Percentiles rank a stretch among this genome's conserved stretches.
phyloP scores from a whole-genome alignment of 1,140 invertebrate genomes.

The Drosophila athabasca region DNA sequence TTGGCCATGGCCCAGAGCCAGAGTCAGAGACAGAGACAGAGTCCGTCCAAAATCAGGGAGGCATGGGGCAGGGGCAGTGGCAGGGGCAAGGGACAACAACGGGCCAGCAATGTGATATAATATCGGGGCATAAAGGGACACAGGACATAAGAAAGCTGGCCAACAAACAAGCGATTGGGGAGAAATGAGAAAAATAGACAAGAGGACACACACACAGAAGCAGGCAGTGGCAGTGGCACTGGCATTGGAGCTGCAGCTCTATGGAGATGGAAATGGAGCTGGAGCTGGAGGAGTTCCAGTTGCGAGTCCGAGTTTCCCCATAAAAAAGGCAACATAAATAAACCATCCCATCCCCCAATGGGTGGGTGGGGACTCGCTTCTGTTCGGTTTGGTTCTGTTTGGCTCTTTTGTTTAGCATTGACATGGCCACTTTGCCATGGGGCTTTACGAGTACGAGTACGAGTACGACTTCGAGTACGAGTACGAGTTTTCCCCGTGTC shows the following conservation, averaged over 20 bases:
- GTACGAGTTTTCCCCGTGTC: constrained; percentile 31
- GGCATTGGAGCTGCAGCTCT: constrained; percentile 1
- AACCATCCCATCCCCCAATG: constrained; percentile 23
- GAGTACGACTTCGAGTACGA: too few relatives aligned
- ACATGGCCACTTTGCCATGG: constrained; percentile 80
- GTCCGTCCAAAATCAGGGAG: constrained; percentile 10
- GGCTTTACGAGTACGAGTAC: constrained; percentile 52
- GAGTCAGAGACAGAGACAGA: constrained; percentile 1
- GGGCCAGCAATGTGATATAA: constrained; percentile 74
- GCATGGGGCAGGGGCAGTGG: background rate
- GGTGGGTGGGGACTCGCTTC: constrained; percentile 12
- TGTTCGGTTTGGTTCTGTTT: constrained; percentile 24
- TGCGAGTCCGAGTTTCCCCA: constrained; percentile 25
- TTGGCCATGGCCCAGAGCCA: constrained; percentile 30
- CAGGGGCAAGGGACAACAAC: constrained; percentile 49
- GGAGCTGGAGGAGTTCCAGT: constrained; percentile 22
- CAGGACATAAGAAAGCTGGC: constrained; percentile 76
- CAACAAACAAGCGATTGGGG: constrained; percentile 79
- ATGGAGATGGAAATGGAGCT: too few relatives aligned
- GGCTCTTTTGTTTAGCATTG: constrained; percentile 80
- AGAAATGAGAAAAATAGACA: constrained; percentile 54
- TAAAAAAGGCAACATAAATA: constrained; percentile 60
- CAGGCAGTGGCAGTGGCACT: constrained; percentile 15
- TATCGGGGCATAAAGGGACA: constrained; percentile 78
- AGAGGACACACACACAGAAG: constrained; percentile 32